Percentiles rank a stretch among this genome's conserved stretches.
Evolutionary conservation across 1,140 invertebrate genomes (phyloP).

Genomic region (Pissodes strobi): DNA sequence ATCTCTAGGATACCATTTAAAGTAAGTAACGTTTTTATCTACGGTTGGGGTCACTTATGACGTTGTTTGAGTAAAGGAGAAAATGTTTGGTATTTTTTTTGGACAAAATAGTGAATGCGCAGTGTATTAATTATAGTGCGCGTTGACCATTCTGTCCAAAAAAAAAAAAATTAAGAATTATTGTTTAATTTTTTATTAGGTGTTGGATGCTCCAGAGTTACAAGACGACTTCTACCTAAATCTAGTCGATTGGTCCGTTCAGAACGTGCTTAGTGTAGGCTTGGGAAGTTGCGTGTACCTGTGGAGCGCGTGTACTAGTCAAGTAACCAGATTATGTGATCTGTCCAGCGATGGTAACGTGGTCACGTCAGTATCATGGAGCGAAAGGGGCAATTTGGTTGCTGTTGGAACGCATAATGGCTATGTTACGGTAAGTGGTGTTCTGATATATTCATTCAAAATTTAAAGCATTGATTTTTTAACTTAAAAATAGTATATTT

Average conservation of each 20-base stretch:
- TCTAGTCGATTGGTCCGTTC: slow-evolving; percentile 98
- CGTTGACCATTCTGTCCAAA: no score
- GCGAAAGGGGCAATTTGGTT: slow-evolving; percentile 93
- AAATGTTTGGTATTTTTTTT: no score
- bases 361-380: slow-evolving; percentile 99
- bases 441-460: no score
- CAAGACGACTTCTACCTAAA: slow-evolving; percentile 99
- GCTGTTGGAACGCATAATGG: slow-evolving; percentile 98
- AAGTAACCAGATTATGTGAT: slow-evolving; percentile 96
- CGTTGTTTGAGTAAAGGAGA: no score
- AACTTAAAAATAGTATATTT: no score
- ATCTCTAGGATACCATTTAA: slow-evolving; percentile 98
- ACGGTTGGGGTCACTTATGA: no score
- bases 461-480: no score
- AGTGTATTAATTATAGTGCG: no score
- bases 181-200: slow-evolving; percentile 43
- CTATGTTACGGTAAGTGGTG: slow-evolving; percentile 82
- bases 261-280: slow-evolving; percentile 98
- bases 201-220: slow-evolving; percentile 96
- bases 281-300: slow-evolving; percentile 97
- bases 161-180: no score
- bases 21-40: no score
- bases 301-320: slow-evolving; percentile 98
- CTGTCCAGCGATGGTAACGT: slow-evolving; percentile 89
- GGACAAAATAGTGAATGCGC: no score